These are phyloP conservation scores for Atrina japonica DNA, from an alignment of 2,888 invertebrate genomes.

Conservation along the genomic window DNA sequence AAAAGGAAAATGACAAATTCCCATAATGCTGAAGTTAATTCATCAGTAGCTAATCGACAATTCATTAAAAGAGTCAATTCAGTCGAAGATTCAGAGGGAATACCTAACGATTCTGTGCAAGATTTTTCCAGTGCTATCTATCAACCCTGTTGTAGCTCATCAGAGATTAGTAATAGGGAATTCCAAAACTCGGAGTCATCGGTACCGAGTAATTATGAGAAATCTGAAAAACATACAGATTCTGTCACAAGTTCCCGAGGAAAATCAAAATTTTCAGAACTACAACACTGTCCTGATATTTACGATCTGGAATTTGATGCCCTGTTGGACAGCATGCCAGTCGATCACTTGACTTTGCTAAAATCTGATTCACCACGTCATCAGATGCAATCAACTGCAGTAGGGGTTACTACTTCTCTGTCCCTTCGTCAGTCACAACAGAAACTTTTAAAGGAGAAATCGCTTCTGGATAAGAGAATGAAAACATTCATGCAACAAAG, in stretches of 20 bases:
- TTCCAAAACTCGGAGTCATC: too few species aligned
- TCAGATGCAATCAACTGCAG: conserved; percentile 56
- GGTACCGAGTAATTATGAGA: too few species aligned
- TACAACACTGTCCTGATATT: conserved; percentile 60
- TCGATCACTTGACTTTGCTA: conserved; percentile 14
- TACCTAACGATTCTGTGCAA: conserved; percentile 16
- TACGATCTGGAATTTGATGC: conserved; percentile 71
- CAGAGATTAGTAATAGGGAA: too few species aligned
- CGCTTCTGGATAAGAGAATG: conserved; percentile 60
- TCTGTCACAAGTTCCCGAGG: conserved; percentile 3
- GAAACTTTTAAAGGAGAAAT: conserved; percentile 60
- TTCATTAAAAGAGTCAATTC: conserved; percentile 55
- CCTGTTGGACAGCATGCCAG: conserved; percentile 57
- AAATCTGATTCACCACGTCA: conserved; percentile 20
- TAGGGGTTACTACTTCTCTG: conserved; percentile 59
- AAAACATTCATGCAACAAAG: conserved; percentile 39
- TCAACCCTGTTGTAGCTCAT: too few species aligned
- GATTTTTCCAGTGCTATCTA: conserved; percentile 1
- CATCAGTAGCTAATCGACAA: conserved; percentile 2
- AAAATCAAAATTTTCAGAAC: conserved; percentile 28
- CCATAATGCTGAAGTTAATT: conserved; percentile 24
- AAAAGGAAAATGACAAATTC: conserved; percentile 57
- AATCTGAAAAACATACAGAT: neutral
- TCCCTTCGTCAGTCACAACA: conserved; percentile 58
- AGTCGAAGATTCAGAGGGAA: conserved; percentile 44